phyloP scores from a whole-genome alignment of 2,113 vertebrate species.

The Ageneiosus marmoratus region DNA sequence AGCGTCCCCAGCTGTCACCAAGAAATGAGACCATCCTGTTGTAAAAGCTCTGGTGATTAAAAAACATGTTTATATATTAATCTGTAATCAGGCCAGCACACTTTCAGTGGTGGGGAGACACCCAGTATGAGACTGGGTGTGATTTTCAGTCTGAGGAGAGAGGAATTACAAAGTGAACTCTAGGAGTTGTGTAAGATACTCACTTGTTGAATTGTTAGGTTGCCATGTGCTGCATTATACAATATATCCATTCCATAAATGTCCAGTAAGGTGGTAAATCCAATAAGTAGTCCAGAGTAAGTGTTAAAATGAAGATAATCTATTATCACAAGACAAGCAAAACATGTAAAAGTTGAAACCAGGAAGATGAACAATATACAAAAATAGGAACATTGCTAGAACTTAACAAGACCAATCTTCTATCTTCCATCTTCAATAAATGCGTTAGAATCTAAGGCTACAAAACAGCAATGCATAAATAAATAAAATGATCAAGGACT shows the following conservation, averaged over 20 bases:
- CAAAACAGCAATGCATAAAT: neutral
- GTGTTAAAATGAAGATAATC: neutral
- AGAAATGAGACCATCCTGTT: constrained; percentile 89
- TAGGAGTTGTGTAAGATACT: constrained; percentile 10
- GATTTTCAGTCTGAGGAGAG: constrained; percentile 1
- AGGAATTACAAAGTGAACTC: constrained; percentile 24
- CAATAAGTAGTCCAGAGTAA: neutral
- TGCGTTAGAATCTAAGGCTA: too few relatives aligned
- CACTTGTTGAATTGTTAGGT: constrained; percentile 51
- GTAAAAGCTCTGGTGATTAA: constrained; percentile 80
- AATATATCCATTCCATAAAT: neutral
- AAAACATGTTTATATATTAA: constrained; percentile 84
- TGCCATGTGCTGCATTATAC: neutral
- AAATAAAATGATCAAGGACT: too few relatives aligned
- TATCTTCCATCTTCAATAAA: too few relatives aligned
- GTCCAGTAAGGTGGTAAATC: neutral
- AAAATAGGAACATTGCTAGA: neutral
- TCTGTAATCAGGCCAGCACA: constrained; percentile 67
- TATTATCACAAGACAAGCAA: neutral
- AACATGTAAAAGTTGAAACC: neutral
- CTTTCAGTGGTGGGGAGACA: constrained; percentile 18
- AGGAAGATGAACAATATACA: neutral
- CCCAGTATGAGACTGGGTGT: neutral
- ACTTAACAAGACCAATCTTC: too few relatives aligned
- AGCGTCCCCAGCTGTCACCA: constrained; percentile 95